A percentile compares a stretch with the other conserved stretches of the same genome.
Conservation (phyloP, 37 sponge, comb jelly and placozoan species). For the Corticium candelabrum region DNA sequence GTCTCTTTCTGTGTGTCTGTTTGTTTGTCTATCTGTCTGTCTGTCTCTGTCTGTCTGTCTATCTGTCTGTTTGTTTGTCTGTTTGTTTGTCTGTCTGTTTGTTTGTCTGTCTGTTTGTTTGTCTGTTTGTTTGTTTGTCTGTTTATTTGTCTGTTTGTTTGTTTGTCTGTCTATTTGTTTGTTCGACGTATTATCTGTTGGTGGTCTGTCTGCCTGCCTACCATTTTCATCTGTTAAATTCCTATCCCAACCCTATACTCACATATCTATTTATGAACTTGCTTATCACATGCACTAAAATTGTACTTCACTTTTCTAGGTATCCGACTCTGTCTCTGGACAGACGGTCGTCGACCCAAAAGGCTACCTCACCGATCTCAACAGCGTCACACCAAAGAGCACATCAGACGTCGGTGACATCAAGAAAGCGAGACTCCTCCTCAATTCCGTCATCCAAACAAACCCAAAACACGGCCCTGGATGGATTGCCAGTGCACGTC, state of each 20-base stretch:
- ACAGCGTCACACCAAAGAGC: slow-evolving; percentile 83
- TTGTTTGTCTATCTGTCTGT: no score
- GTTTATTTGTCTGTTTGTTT: no score
- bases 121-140: no score
- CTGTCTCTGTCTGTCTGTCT: no score
- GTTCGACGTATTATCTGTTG: neutral
- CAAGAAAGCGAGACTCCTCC: slow-evolving; percentile 85
- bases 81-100: no score
- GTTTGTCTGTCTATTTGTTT: no score
- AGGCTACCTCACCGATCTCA: slow-evolving; percentile 93
- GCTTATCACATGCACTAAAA: neutral
- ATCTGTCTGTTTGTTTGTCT: no score
- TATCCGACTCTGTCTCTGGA: slow-evolving; percentile 92
- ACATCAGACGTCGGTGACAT: slow-evolving; percentile 86
- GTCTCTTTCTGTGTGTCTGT: no score
- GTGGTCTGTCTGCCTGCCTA: neutral
- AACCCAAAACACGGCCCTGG: slow-evolving; percentile 98
- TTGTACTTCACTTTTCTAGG: slow-evolving; percentile 32
- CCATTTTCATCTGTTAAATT: neutral
- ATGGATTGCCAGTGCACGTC: slow-evolving; percentile 95
- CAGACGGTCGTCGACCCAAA: slow-evolving; percentile 99
- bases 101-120: no score
- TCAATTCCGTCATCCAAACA: slow-evolving; percentile 91
- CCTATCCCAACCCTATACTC: neutral
- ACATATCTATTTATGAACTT: neutral